Evolutionary conservation across 2,888 invertebrate genomes (phyloP).

Genomic region (Campoplex capitator): DNA sequence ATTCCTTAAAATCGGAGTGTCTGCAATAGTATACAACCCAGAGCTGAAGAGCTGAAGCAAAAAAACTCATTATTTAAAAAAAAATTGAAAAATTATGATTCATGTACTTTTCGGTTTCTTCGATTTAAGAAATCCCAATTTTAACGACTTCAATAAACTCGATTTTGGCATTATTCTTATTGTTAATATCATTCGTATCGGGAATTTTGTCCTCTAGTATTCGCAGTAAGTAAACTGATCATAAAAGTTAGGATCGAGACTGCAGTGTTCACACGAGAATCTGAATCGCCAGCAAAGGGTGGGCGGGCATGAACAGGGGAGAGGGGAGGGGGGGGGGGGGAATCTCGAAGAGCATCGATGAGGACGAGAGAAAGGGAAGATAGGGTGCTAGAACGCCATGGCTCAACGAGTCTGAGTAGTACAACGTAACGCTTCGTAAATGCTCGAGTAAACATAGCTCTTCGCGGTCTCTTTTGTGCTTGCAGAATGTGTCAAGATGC

Average conservation of each 20-base stretch:
- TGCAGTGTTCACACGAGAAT: background rate
- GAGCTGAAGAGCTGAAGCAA: background rate
- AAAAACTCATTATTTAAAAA: background rate
- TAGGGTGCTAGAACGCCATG: conserved; percentile 19
- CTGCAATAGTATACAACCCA: background rate
- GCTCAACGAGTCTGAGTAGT: conserved; percentile 32
- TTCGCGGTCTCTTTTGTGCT: conserved; percentile 72
- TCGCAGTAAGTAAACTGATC: background rate
- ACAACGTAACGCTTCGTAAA: conserved; percentile 57
- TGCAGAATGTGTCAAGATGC: conserved; percentile 84
- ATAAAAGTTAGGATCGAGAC: background rate
- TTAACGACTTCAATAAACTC: background rate
- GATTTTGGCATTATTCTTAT: background rate
- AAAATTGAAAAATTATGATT: background rate
- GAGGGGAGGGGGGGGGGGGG: background rate
- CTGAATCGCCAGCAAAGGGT: conserved; percentile 4
- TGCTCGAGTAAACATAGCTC: conserved; percentile 58
- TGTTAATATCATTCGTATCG: background rate
- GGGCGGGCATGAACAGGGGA: background rate
- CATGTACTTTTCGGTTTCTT: background rate
- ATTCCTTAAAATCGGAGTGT: background rate
- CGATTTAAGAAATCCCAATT: background rate
- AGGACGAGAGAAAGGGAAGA: conserved; percentile 40
- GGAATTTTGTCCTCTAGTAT: background rate
- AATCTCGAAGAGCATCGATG: conserved; percentile 35